A percentile compares a stretch with the other conserved stretches of the same genome.
Evolutionary conservation across 2,797 vertebrate species (phyloP).

Genomic region (Rousettus madagascariensis): DNA sequence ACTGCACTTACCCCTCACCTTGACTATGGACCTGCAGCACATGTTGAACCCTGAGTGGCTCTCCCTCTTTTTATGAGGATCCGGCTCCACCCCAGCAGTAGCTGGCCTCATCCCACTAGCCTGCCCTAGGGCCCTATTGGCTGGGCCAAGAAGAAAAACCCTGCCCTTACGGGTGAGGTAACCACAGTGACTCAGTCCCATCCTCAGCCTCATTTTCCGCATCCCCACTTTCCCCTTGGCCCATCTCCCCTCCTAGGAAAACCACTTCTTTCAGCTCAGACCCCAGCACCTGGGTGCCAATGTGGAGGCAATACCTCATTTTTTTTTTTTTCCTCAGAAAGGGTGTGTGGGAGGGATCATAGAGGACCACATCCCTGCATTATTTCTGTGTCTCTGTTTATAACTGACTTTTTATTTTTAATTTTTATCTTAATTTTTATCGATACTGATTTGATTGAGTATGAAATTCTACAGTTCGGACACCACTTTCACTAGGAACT

Average conservation of each 20-base stretch:
- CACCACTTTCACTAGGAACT: neutral
- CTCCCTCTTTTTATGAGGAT: neutral
- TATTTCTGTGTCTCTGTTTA: neutral
- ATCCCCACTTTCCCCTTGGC: neutral
- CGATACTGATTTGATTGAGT: neutral
- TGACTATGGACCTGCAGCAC: neutral
- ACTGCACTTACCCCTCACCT: slow-evolving; percentile 55
- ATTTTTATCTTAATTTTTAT: neutral
- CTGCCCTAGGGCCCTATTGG: neutral
- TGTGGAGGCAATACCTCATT: neutral
- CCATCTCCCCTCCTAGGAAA: neutral
- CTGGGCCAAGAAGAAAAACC: neutral
- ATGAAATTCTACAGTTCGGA: neutral
- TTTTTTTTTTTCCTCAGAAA: neutral
- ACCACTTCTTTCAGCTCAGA: neutral
- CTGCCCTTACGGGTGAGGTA: neutral
- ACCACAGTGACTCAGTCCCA: neutral
- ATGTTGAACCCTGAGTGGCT: neutral
- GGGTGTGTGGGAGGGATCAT: neutral
- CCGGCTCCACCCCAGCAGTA: neutral
- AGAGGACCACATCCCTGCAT: neutral
- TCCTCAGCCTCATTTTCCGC: neutral
- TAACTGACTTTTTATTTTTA: neutral
- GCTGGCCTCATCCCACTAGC: neutral
- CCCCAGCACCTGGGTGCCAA: neutral